Evolutionary conservation across 2,113 vertebrate genomes (phyloP).

Genomic region (Oenanthe oenanthe): DNA sequence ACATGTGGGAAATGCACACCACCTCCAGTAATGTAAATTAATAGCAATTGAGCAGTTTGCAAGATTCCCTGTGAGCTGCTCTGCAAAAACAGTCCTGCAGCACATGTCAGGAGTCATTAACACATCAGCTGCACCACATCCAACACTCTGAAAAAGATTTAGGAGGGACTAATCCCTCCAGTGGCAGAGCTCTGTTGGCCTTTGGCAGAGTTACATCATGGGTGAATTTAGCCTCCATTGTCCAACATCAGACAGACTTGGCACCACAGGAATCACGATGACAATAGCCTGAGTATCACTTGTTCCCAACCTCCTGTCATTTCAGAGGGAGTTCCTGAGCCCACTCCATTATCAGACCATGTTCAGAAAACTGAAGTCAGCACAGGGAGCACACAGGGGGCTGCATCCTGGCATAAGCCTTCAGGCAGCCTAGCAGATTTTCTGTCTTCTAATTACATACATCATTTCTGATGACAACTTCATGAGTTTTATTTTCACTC

Average conservation of each 20-base stretch:
- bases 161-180: not conserved
- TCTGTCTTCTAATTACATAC: not conserved
- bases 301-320: not conserved
- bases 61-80: not conserved
- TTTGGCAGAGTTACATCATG: not conserved
- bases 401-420: not conserved
- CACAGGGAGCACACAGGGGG: not conserved
- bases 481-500: not conserved
- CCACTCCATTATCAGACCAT: accelerated
- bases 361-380: not conserved
- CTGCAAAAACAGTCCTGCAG: not conserved
- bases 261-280: not conserved
- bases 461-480: not conserved
- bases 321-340: not conserved
- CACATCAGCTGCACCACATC: not conserved
- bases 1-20: not conserved
- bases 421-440: not conserved
- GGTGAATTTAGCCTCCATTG: not conserved
- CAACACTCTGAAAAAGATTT: not conserved
- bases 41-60: not conserved
- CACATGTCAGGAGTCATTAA: not conserved
- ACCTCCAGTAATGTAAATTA: not conserved
- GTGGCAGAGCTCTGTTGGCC: not conserved
- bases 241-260: not conserved
- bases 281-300: not conserved